phyloP scores from a whole-genome alignment of 2,888 invertebrate species.

The Trachelus iudaicus region DNA sequence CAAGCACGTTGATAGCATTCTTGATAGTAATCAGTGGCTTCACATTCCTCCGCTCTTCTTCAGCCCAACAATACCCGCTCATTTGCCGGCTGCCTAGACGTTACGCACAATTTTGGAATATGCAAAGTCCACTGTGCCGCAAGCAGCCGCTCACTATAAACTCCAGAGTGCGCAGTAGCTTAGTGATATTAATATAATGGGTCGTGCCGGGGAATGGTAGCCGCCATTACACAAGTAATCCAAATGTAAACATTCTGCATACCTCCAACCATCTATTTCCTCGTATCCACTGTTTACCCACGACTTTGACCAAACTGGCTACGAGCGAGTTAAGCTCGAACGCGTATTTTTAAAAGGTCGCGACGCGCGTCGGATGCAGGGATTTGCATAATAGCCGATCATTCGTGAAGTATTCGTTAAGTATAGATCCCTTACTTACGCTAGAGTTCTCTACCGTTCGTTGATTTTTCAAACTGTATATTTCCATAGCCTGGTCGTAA shows the following conservation, averaged over 20 bases:
- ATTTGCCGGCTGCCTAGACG: not conserved
- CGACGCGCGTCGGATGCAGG: not conserved
- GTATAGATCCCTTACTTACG: not conserved
- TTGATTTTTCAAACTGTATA: not conserved
- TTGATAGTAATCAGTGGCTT: not conserved
- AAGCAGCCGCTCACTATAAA: not conserved
- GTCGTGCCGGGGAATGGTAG: not conserved
- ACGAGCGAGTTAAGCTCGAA: not conserved
- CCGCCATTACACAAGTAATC: constrained; percentile 6
- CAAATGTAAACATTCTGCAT: constrained; percentile 6
- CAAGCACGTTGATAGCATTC: not conserved
- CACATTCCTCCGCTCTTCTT: not conserved
- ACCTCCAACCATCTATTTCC: not conserved
- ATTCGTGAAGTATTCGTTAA: not conserved
- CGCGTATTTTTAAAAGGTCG: not conserved
- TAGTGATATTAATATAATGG: constrained; percentile 1
- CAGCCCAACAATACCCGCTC: not conserved
- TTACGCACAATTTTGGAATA: not conserved
- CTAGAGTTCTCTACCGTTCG: not conserved
- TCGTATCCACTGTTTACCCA: not conserved
- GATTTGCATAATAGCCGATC: not conserved
- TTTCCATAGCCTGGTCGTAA: not conserved
- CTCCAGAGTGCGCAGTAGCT: not conserved
- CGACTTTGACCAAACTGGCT: not conserved
- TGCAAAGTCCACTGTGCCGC: not conserved